phyloP scores from a whole-genome alignment of 2,113 vertebrate genomes.

The Serilophus lunatus region DNA sequence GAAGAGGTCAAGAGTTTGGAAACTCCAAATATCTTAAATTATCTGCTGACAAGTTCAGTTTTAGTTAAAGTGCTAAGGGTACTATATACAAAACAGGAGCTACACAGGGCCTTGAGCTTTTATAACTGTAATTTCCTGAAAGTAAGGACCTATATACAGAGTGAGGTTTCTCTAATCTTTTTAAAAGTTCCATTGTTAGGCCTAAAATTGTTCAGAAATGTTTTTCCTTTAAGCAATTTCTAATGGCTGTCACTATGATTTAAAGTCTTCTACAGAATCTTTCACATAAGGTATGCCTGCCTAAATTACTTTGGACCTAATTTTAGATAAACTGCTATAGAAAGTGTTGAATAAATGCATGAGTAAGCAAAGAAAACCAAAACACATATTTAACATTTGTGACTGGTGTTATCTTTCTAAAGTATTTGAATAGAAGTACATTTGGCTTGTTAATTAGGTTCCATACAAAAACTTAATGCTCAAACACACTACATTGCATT shows the following conservation, averaged over 20 bases:
- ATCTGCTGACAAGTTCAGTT: not conserved
- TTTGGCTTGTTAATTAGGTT: slow-evolving; percentile 69
- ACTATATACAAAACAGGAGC: not conserved
- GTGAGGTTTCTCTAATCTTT: not conserved
- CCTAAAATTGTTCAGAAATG: slow-evolving; percentile 63
- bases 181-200: slow-evolving; percentile 26
- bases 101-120: not conserved
- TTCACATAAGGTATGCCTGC: slow-evolving; percentile 65
- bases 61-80: not conserved
- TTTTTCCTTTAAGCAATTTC: slow-evolving; percentile 70
- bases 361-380: slow-evolving; percentile 74
- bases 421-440: slow-evolving; percentile 66
- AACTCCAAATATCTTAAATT: not conserved
- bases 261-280: slow-evolving; percentile 74
- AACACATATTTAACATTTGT: slow-evolving; percentile 75
- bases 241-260: slow-evolving; percentile 79
- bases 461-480: slow-evolving; percentile 42
- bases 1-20: not conserved
- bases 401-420: slow-evolving; percentile 68
- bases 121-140: slow-evolving; percentile 5
- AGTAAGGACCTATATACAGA: not conserved
- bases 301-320: slow-evolving; percentile 79
- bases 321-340: slow-evolving; percentile 79
- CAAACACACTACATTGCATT: slow-evolving; percentile 61
- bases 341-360: slow-evolving; percentile 77